Evolutionary conservation across 2,888 invertebrate species (phyloP).

Genomic region (Keiferia lycopersicella): DNA sequence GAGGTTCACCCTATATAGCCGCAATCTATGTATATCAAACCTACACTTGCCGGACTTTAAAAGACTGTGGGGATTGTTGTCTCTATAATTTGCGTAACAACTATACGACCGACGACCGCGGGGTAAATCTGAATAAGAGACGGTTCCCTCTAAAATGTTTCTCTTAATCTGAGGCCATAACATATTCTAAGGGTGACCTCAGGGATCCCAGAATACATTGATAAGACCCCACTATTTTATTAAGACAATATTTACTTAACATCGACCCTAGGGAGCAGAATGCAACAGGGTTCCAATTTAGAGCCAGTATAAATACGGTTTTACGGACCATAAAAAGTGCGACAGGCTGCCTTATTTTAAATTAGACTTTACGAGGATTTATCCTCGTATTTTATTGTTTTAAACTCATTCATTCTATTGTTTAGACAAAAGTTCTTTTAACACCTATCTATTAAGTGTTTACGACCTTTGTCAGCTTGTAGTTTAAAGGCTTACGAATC

Average conservation of each 20-base stretch:
- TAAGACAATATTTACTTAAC: slow-evolving; percentile 18
- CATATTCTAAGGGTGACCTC: slow-evolving; percentile 3
- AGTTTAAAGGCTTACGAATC: too few relatives aligned
- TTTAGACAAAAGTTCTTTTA: neutral
- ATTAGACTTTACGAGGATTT: slow-evolving; percentile 28
- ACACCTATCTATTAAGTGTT: too few relatives aligned
- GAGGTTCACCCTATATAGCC: too few relatives aligned
- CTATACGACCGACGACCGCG: too few relatives aligned
- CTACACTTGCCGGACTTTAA: too few relatives aligned
- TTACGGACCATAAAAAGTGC: slow-evolving; percentile 29
- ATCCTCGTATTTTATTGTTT: slow-evolving; percentile 8
- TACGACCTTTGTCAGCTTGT: too few relatives aligned
- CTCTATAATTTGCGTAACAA: too few relatives aligned
- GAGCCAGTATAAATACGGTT: slow-evolving; percentile 26
- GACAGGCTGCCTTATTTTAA: slow-evolving; percentile 27
- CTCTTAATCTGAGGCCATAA: neutral
- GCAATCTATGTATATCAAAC: too few relatives aligned
- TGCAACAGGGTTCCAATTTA: slow-evolving; percentile 22
- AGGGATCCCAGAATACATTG: slow-evolving; percentile 13
- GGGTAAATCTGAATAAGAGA: too few relatives aligned
- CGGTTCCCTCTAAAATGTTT: too few relatives aligned
- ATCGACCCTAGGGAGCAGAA: slow-evolving; percentile 5
- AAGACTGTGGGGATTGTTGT: too few relatives aligned
- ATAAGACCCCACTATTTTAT: slow-evolving; percentile 16
- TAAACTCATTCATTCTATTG: neutral